A percentile compares a stretch with the other conserved stretches of the same genome.
Evolutionary conservation across 2,113 vertebrate genomes (phyloP).

Genomic region (Nerophis ophidion): DNA sequence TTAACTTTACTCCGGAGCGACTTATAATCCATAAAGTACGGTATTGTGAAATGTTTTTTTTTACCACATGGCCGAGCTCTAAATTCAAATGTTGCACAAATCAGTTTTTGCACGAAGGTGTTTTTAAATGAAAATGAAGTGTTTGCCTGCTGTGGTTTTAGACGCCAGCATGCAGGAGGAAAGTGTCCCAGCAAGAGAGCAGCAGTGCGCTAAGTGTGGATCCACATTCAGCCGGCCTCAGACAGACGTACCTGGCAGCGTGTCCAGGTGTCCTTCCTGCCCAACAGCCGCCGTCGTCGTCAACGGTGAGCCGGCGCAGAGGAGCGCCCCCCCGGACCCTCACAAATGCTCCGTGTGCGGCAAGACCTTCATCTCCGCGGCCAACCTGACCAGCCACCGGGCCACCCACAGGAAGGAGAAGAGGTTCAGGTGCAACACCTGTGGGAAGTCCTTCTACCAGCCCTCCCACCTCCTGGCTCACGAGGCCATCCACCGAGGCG

Average conservation of each 20-base stretch:
- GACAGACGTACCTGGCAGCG: constrained; percentile 6
- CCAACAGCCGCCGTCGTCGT: constrained; percentile 12
- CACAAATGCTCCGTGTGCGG: constrained; percentile 61
- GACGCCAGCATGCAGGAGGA: constrained; percentile 51
- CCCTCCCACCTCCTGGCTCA: constrained; percentile 70
- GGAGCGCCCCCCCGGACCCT: constrained; percentile 51
- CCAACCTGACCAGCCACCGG: constrained; percentile 68
- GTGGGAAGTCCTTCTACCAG: constrained; percentile 71
- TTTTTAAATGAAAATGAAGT: neutral
- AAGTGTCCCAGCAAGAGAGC: constrained; percentile 16
- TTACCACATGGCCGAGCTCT: too few species aligned
- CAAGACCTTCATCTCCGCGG: constrained; percentile 70
- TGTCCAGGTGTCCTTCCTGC: constrained; percentile 50
- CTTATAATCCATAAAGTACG: too few species aligned
- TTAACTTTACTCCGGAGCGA: too few species aligned
- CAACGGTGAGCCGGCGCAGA: constrained; percentile 42
- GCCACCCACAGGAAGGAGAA: constrained; percentile 63
- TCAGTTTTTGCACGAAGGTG: neutral
- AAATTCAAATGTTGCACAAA: too few species aligned
- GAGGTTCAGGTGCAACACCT: constrained; percentile 62
- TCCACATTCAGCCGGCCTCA: constrained; percentile 25
- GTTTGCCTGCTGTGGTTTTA: constrained; percentile 17
- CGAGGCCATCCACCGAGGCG: constrained; percentile 68
- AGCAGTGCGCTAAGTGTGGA: constrained; percentile 50
- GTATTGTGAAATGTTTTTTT: neutral